Evolutionary conservation across 1,140 invertebrate species (phyloP).

Genomic region (Lucilia cuprina): DNA sequence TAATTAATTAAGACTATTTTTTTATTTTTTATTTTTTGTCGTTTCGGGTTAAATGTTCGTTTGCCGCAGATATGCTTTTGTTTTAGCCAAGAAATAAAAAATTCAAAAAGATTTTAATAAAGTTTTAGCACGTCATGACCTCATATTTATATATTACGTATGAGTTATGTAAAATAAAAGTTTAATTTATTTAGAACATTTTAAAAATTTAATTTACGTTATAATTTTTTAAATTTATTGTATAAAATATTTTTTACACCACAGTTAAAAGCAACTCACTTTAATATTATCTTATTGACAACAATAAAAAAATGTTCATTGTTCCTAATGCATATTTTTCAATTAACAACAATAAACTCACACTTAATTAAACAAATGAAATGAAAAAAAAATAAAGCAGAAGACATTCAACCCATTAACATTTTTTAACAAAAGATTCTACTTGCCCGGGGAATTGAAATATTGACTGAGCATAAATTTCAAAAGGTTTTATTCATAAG

Average conservation of each 20-base stretch:
- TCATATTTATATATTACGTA: no score
- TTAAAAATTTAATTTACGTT: no score
- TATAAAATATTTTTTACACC: no score
- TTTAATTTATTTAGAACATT: no score
- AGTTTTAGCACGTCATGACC: not conserved
- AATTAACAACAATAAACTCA: not conserved
- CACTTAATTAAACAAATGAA: not conserved
- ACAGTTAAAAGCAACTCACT: no score
- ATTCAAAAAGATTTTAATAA: not conserved
- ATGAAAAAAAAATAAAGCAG: not conserved
- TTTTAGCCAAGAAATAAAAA: not conserved
- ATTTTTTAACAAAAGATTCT: not conserved
- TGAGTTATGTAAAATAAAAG: no score
- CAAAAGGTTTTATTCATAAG: not conserved
- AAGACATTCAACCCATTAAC: not conserved
- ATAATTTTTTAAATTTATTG: no score
- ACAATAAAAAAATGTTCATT: no score
- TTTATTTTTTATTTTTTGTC: not conserved
- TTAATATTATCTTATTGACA: no score
- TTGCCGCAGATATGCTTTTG: not conserved
- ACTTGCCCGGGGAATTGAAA: not conserved
- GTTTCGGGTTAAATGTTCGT: not conserved
- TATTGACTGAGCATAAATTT: not conserved
- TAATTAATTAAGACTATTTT: not conserved
- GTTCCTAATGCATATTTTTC: not conserved